Evolutionary conservation across 1,140 invertebrate species (phyloP).

Genomic region (Drosophila navojoa): DNA sequence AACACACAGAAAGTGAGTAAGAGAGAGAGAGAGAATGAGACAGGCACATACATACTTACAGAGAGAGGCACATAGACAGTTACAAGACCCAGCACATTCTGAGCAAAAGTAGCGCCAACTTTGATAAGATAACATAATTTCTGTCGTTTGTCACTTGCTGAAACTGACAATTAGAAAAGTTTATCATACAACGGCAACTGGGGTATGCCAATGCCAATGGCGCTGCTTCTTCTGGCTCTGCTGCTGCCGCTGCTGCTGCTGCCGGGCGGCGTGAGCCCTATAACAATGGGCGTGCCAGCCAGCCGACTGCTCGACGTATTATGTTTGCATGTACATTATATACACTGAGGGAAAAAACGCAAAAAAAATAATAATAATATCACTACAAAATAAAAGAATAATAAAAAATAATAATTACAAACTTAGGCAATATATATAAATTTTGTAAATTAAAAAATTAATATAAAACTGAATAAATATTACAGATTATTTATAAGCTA

Average conservation of each 20-base stretch:
- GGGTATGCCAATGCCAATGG: conserved; percentile 16
- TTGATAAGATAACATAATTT: conserved; percentile 82
- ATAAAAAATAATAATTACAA: too few relatives aligned
- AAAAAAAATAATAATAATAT: too few relatives aligned
- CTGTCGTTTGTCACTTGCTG: conserved; percentile 81
- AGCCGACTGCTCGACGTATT: conserved; percentile 33
- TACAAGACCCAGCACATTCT: conserved; percentile 33
- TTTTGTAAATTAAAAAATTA: too few relatives aligned
- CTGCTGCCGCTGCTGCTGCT: background rate
- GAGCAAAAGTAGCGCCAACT: conserved; percentile 72
- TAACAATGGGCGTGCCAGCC: conserved; percentile 42
- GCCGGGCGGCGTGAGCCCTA: conserved; percentile 24
- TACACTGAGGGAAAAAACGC: background rate
- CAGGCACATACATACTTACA: background rate
- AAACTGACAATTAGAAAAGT: conserved; percentile 82
- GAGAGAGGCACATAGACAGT: background rate
- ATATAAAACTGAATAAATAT: too few relatives aligned
- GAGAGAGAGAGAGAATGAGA: background rate
- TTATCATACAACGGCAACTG: conserved; percentile 67
- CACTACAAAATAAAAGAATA: too few relatives aligned
- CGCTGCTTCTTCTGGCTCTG: conserved; percentile 4
- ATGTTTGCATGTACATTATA: conserved; percentile 66
- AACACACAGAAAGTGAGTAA: background rate
- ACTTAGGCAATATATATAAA: too few relatives aligned
- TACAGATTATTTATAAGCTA: too few relatives aligned